Evolutionary conservation across 53 echinoderm and acorn worm species (phyloP).

Genomic region (Crossaster papposus): DNA sequence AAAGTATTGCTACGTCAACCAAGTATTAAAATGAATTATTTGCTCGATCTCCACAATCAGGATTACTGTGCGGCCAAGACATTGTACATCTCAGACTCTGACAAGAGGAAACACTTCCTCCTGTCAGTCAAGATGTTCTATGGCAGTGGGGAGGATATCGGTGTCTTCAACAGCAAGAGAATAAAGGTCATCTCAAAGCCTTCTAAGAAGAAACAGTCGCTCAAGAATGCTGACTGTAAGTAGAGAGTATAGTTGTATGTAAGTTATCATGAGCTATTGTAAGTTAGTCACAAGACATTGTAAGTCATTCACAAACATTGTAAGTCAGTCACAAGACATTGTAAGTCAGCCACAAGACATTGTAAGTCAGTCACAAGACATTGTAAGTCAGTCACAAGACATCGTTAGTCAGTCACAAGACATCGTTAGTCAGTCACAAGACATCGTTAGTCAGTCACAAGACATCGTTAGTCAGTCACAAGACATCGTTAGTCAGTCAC

Average conservation of each 20-base stretch:
- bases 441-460: neutral
- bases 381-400: no score
- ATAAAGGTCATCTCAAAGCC: slow-evolving; percentile 99
- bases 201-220: slow-evolving; percentile 98
- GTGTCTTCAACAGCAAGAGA: slow-evolving; percentile 98
- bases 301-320: no score
- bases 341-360: neutral
- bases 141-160: slow-evolving; percentile 94
- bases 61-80: slow-evolving; percentile 99
- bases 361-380: no score
- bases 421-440: no score
- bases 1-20: no score
- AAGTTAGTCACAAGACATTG: neutral
- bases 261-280: no score
- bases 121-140: slow-evolving; percentile 99
- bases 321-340: no score
- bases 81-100: slow-evolving; percentile 94
- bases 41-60: slow-evolving; percentile 29
- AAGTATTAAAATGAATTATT: no score
- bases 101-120: slow-evolving; percentile 98
- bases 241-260: neutral
- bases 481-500: no score
- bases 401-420: no score
- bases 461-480: no score
- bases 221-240: slow-evolving; percentile 99